A percentile compares a stretch with the other conserved stretches of the same genome.
Conservation (phyloP, 1,140 invertebrate species). For the Cydia fagiglandana region DNA sequence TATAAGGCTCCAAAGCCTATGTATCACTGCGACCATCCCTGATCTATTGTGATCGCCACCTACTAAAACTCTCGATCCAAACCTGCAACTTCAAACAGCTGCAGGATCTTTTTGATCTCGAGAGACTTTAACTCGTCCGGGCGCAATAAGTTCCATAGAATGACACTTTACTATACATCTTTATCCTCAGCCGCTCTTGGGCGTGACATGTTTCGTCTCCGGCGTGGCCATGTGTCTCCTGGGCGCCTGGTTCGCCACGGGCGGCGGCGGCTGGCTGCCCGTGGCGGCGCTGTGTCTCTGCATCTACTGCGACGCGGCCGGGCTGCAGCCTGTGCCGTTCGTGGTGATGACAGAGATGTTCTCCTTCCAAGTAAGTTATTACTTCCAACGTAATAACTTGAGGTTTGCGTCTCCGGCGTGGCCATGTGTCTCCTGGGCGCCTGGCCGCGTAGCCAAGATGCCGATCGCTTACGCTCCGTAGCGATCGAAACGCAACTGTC, state of each 20-base stretch:
- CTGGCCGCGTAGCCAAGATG: too few relatives aligned
- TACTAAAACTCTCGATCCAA: too few relatives aligned
- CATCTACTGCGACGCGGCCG: slow-evolving; percentile 71
- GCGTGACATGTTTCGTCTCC: slow-evolving; percentile 57
- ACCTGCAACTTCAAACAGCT: too few relatives aligned
- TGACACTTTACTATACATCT: too few relatives aligned
- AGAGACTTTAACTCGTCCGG: too few relatives aligned
- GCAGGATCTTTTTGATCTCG: too few relatives aligned
- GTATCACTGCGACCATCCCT: too few relatives aligned
- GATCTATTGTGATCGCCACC: too few relatives aligned
- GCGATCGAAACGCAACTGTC: too few relatives aligned
- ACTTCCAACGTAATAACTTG: not conserved
- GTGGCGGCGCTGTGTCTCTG: slow-evolving; percentile 63
- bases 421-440: slow-evolving; percentile 57
- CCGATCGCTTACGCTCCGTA: too few relatives aligned
- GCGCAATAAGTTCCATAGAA: too few relatives aligned
- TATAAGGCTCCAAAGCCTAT: too few relatives aligned
- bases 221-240: slow-evolving; percentile 55
- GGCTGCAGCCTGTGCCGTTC: slow-evolving; percentile 68
- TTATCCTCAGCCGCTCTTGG: slow-evolving; percentile 55
- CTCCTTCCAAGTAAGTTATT: slow-evolving; percentile 57
- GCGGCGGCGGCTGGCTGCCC: slow-evolving; percentile 54
- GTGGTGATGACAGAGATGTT: slow-evolving; percentile 75
- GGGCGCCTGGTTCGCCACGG: slow-evolving; percentile 68
- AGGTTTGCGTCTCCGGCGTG: not conserved